A percentile compares a stretch with the other conserved stretches of the same genome.
These are phyloP conservation scores for Chironomus riparius DNA, from an alignment of 2,888 invertebrate genomes.

Conservation along the genomic window DNA sequence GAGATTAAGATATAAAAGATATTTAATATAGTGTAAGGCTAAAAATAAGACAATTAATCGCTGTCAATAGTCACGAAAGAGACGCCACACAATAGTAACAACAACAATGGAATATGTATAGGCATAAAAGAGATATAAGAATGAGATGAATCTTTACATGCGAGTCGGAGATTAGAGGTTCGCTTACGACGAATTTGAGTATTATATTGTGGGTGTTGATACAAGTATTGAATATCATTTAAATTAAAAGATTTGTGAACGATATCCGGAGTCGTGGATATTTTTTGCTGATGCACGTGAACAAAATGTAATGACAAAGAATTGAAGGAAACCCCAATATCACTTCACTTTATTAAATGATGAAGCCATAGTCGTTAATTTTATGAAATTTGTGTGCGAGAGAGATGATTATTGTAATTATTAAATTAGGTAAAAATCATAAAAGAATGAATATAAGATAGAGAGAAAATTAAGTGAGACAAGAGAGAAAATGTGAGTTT, in stretches of 20 bases:
- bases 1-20: background rate
- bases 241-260: no score
- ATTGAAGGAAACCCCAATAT: background rate
- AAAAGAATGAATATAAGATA: background rate
- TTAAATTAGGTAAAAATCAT: conserved; percentile 8
- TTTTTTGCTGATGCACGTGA: background rate
- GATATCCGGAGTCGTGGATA: background rate
- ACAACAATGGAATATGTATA: background rate
- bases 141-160: no score
- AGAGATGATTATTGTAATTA: conserved; percentile 21
- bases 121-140: no score
- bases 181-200: no score
- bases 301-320: background rate
- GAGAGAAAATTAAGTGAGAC: background rate
- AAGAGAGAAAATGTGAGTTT: no score
- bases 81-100: background rate
- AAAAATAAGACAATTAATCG: conserved; percentile 5
- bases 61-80: conserved; percentile 7
- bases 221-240: no score
- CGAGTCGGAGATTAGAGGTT: no score
- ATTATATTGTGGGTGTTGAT: no score
- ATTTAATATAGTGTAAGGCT: background rate
- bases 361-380: conserved; percentile 25
- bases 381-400: conserved; percentile 16
- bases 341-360: background rate